phyloP scores from a whole-genome alignment of 2,797 vertebrate genomes.

The Tympanoctomys barrerae region DNA sequence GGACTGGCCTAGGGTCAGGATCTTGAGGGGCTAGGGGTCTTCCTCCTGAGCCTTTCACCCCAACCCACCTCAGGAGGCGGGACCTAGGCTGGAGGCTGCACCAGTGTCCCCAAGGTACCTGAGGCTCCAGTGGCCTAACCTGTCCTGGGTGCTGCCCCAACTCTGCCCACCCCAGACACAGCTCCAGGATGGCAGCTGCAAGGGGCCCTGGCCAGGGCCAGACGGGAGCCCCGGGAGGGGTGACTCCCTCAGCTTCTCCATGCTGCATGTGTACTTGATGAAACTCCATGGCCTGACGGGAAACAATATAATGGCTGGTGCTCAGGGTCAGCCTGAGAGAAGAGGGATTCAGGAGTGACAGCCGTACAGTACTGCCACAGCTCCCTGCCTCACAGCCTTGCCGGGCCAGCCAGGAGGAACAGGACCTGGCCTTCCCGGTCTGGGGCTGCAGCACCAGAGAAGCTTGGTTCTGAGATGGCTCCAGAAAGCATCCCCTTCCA shows the following conservation, averaged over 20 bases:
- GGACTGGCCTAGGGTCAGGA: neutral
- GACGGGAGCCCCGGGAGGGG: constrained; percentile 33
- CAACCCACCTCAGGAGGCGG: neutral
- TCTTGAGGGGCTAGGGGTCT: neutral
- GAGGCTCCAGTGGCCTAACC: neutral
- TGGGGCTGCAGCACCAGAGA: neutral
- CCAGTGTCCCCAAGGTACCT: neutral
- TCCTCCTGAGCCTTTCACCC: neutral
- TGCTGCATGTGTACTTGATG: constrained; percentile 85
- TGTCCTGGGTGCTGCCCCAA: neutral
- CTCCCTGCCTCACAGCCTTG: neutral
- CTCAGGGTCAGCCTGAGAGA: constrained; percentile 79
- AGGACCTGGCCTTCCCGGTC: neutral
- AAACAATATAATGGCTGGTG: constrained; percentile 84
- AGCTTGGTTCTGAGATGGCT: neutral
- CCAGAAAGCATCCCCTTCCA: neutral
- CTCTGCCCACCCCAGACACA: neutral
- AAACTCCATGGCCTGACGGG: constrained; percentile 73
- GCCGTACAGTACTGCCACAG: neutral
- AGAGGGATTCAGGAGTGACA: constrained; percentile 79
- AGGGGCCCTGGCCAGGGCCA: neutral
- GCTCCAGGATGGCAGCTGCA: neutral
- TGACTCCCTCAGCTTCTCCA: constrained; percentile 49
- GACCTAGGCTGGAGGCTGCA: neutral
- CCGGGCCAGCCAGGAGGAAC: neutral